Evolutionary conservation across 2,113 vertebrate genomes (phyloP), one percentile per base, ranked within the genome.

Genomic region (Macquaria australasica): DNA sequence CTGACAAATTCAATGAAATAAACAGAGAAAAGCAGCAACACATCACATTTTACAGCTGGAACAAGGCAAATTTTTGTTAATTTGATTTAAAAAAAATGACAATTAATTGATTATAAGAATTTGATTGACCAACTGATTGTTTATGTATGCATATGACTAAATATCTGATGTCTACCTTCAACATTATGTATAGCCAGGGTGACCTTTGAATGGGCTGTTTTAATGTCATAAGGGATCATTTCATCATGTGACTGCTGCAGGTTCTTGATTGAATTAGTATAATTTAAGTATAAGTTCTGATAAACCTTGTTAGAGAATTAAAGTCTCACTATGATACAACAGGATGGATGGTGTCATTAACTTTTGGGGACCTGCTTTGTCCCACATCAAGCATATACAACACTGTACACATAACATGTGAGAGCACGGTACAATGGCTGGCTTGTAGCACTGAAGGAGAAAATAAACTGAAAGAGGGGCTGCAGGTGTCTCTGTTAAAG

Each of bases 401-500:
- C 66, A 77, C 14, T 70, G 68, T 67, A 23, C 53, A 77, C 15
- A 84, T 20, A 79, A 81, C n/a, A 50, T 64, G 43, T 7, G 3
- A 75, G 43, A 53, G 63, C 9, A 11, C 2, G 1, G 23, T 62
- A 88, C 81, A 91, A 81, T 48, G 73, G 45, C 18, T 71, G 71
- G 80, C 68, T 79, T 84, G 89, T 84, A 18, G 56, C 16, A 12
- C 4, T 6, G 62, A 41, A 48, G 48, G 39, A 71, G 31, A 70
- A 68, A 64, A 53, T 55, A 55, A 77, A 74, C n/a, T 56, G 58
- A 79, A 56, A 73, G 50, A 31, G 64, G 63, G 64, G 31, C 28
- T 87, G 89, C 93, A 95, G 91, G 91, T 92, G 91, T 87, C 84
- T 87, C 81, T 83, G 86, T 66, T 81, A 77, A 82, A 82, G 79